phyloP scores from a whole-genome alignment of 2,888 invertebrate species.

The Acrobasis repandana region DNA sequence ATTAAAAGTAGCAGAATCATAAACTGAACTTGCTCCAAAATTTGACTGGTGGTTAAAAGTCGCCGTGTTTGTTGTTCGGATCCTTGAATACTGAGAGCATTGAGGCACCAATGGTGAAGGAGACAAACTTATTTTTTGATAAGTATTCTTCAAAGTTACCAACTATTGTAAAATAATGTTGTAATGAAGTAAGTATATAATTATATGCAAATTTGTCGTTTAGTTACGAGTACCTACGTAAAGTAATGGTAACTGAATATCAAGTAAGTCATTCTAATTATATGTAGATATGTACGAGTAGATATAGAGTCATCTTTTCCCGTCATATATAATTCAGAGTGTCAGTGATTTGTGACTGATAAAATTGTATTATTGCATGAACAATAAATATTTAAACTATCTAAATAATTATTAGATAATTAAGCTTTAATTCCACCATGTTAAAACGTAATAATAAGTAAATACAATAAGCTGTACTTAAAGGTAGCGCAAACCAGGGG shows the following conservation, averaged over 20 bases:
- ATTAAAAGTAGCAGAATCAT: too few species aligned
- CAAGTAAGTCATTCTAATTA: conserved; percentile 7
- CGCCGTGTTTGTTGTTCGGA: too few species aligned
- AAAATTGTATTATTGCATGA: conserved; percentile 3
- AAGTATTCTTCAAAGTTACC: too few species aligned
- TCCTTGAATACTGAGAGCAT: too few species aligned
- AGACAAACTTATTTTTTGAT: too few species aligned
- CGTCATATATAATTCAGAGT: background rate
- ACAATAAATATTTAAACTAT: conserved; percentile 2
- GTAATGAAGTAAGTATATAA: background rate
- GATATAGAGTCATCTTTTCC: background rate
- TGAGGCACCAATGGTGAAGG: too few species aligned
- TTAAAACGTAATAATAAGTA: background rate
- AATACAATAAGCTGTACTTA: background rate
- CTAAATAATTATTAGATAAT: background rate
- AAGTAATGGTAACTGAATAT: conserved; percentile 8
- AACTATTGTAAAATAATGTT: background rate
- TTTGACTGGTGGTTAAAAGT: too few species aligned
- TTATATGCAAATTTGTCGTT: background rate
- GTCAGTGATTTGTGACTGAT: conserved; percentile 1
- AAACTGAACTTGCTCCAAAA: too few species aligned
- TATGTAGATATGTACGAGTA: too few species aligned
- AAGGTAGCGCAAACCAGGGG: background rate
- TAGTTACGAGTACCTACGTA: too few species aligned
- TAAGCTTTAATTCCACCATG: background rate